Base-by-base conservation (phyloP, 2,888 invertebrate genomes). In the Drosophila tripunctata region DNA sequence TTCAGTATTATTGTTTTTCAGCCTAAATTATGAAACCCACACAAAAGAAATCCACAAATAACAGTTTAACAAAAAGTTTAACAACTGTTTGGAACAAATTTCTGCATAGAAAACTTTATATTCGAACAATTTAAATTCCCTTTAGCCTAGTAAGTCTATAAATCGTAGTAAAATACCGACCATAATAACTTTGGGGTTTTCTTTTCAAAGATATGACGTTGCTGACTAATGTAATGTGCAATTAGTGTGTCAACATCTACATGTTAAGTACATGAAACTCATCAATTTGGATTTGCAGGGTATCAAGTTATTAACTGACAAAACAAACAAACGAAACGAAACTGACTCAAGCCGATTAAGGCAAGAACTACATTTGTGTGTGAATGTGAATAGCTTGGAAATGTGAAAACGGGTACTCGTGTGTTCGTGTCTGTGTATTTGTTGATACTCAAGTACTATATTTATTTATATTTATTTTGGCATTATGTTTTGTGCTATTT, bases 401-500 rank as follows among this genome's bases (percentile, higher is more conserved):
- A 47, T 47, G 14, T 12, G 24, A 31, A 36, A 14, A 27, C 19
- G 19, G 24, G 24, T 19, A 44, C 17, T 1, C 12, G 1, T n/a
- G n/a, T n/a, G n/a, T n/a, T n/a, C n/a, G n/a, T n/a, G n/a, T n/a
- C n/a, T n/a, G n/a, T n/a, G n/a, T 35, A 33, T 6, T 43, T 40
- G 19, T 30, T 38, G 38, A 40, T 51, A 21, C 51, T 31, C 5
- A 27, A 19, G 19, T 51, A 19, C 10, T 31, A 19, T 50, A 35
- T 31, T 54, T 51, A 48, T 33, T 35, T 22, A 40, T 71, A 66
- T 45, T 78, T 81, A 64, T 58, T 66, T 58, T 48, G 36, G 57
- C 21, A 61, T 63, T 61, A 50, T 62, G 10, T 58, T 64, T 35
- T 44, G 21, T 33, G 44, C 31, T 58, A 56, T 75, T 72, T 48